Evolutionary conservation across 1,140 invertebrate genomes (phyloP), one percentile per base, ranked within the genome.

Genomic region (Bilobella aurantiaca): DNA sequence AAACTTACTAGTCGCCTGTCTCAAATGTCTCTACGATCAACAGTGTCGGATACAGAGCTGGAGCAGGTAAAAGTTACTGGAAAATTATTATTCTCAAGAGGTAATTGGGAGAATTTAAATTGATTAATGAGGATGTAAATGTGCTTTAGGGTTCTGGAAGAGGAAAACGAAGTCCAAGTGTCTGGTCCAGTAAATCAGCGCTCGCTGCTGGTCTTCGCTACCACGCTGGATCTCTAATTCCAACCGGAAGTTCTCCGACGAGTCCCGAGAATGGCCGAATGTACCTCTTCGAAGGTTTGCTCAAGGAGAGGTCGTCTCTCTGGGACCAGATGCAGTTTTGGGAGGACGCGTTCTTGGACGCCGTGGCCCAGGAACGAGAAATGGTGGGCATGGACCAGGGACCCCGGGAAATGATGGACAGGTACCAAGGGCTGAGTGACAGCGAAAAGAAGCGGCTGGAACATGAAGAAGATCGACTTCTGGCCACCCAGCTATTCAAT

Each of bases 251-350:
- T 0, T 81, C 82, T 1, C 85, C 89, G 1, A 88, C 90, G 0
- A 91, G 89, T 73, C 90, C 90, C 0, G 92, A 95, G 67, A 85
- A 86, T 30, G 86, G 86, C 0, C 82, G 91, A 70, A 92, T 90
- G 0, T 97, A 97, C 77, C 77, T 98, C 3, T 98, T 93, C 78
- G 92, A 97, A 81, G 92, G 90, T 3, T 21, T 73, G 14, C 42
- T 70, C 25, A 89, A 88, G 75, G 86, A 88, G 57, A 82, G 93
- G 69, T 89, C 89, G 2, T 84, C 85, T 34, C 77, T 99, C n/a
- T 99, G 96, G 96, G 95, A 99, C 77, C 91, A 98, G 80, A 96
- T 98, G 90, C 93, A 98, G 75, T 99, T 99, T 78, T 99, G 97
- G 96, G 96, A 99, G 79, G 96, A 99, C 78, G 90, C 92, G 0